Base-by-base conservation (phyloP, 2,888 invertebrate genomes). In the Platycheirus albimanus region DNA sequence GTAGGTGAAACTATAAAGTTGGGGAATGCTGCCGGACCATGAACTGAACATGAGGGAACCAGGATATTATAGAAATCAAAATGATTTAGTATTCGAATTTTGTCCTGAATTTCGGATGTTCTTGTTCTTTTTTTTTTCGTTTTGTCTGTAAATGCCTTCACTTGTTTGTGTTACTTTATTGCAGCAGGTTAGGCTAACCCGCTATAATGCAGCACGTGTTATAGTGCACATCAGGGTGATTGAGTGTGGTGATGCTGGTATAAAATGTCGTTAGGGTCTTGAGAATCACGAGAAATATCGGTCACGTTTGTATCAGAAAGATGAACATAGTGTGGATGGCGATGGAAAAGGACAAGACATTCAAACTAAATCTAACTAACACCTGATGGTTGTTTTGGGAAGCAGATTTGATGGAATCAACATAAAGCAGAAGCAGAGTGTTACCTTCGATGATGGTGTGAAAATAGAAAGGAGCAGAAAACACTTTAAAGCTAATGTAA, bases 71-170 rank as follows among this genome's bases (percentile, higher is more conserved):
- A n/a, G 36, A 19, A 56, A 19, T 15, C 47, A 19, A 8, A 63
- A 63, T 77, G 81, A 81, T 77, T 81, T 67, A 81, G 71, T 81
- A 81, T 77, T 81, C 81, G 71, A 63, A 67, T 77, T 71, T 67
- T 66, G 80, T 76, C 76, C 80, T 63, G 77, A 33, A 72, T 81
- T 81, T 47, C 43, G 20, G 38, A 30, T 41, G 36, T 10, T 0
- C 49, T 64, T 43, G 41, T 67, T 58, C 15, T 38, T 45, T 15
- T 56, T n/a, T n/a, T n/a, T n/a, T n/a, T n/a, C n/a, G n/a, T n/a
- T n/a, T 71, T 43, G 17, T 67, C 15, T 15, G n/a, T 47, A 17
- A n/a, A n/a, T n/a, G n/a, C 70, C 30, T 63, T 61, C 49, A 30
- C 30, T 63, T 43, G 13, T 19, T 19, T 19, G 17, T 19, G 4